Base-by-base conservation (phyloP, 2,888 invertebrate genomes). In the Heteropelma amictum region DNA sequence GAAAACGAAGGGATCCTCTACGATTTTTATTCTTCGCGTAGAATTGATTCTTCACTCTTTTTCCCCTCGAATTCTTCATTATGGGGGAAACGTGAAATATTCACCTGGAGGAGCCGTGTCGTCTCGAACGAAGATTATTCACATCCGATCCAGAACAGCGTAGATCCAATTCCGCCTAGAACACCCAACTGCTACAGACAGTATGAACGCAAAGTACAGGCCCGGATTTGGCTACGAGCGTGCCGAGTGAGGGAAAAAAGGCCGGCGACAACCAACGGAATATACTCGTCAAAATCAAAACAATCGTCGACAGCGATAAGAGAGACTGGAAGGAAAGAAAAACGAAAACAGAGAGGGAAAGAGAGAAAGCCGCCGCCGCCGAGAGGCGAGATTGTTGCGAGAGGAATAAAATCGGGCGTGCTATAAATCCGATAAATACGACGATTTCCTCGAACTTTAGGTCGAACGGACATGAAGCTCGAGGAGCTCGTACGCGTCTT, bases 141-240 rank as follows among this genome's bases (percentile, higher is more conserved):
- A 83, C 74, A 72, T 88, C 87, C 68, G 84, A 82, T 28, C 84
- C 85, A 58, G 87, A 84, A 77, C 87, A 87, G 42, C 87, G 85
- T 56, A 87, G 82, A 75, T 87, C 87, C 83, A 87, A 84, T 76
- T 87, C 87, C 79, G 85, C 85, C 87, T 87, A 77, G 80, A 87
- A 87, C 84, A 83, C 64, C 71, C 72, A 83, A 84, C 86, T 86
- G 85, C 86, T 86, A 84, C 79, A 86, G 82, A 87, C 82, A 81
- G 81, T 84, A 80, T 77, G 77, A 80, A 72, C 10, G 26, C 14
- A 26, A 35, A 56, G 12, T 42, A 45, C 23, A 23, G 30, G 65
- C 17, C 40, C 8, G n/a, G 10, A 40, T 47, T 17, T 19, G 42
- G 47, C 23, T 14, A 30, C 5, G 38, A 33, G 51, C 7, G 3